Evolutionary conservation across 2,888 invertebrate genomes (phyloP), one percentile per base, ranked within the genome.

Genomic region (Liopterus haemorrhoidalis): DNA sequence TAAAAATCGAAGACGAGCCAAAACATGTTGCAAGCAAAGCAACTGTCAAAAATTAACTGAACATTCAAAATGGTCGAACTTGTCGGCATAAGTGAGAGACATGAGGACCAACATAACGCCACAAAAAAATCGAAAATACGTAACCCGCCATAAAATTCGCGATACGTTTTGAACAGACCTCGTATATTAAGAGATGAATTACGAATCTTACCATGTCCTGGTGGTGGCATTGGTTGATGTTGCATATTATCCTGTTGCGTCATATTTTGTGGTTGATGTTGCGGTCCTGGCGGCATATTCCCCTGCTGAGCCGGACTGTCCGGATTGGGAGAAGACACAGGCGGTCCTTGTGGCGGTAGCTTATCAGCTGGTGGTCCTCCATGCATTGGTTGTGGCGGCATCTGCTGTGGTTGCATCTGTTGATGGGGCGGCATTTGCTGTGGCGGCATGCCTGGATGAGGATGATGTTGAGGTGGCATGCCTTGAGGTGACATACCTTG

Each of bases 401-500:
- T 24, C 16, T 49, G 49, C 21, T 41, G 49, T 15, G 49, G 52
- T n/a, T 46, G 51, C 6, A 46, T 42, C 30, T 41, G 50, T 4
- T 41, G 46, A 18, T 31, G 20, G 5, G 49, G 45, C 16, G 43
- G 30, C 22, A 25, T 25, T 15, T 33, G 42, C 12, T 38, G 45
- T 2, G 24, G 12, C 8, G 42, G 39, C 39, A n/a, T 22, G 45
- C 68, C 68, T 0, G 69, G 67, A 19, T 68, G 63, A 49, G 68
- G 67, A 32, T 69, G 69, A n/a, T 67, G 64, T 51, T 67, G 53
- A 19, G 48, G 55, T 30, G 41, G 54, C 37, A 46, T 44, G 4
- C 50, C 49, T 22, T 54, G 53, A 12, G 42, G 43, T 2, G 48
- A 46, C 6, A 51, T 37, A 25, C 46, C 52, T 20, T 54, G 51